A percentile compares a stretch with the other conserved stretches of the same genome.
Conservation (phyloP, 2,888 invertebrate genomes). For the Drosophila testacea region DNA sequence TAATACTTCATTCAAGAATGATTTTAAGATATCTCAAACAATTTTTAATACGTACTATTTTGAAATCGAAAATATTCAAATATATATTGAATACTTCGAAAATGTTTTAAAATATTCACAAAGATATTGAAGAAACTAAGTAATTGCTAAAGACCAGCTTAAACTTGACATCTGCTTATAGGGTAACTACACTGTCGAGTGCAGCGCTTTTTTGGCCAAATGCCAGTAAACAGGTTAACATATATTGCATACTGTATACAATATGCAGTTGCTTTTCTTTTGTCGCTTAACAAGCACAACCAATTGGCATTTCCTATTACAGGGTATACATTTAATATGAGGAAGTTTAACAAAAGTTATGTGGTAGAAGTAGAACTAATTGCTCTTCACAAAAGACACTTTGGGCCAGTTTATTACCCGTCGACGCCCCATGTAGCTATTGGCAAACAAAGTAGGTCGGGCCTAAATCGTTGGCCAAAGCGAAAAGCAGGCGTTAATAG, state of each 20-base stretch:
- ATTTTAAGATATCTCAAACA: too few relatives aligned
- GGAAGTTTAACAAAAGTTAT: neutral
- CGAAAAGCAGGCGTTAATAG: slow-evolving; percentile 24
- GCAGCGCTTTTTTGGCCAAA: too few relatives aligned
- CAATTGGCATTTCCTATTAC: slow-evolving; percentile 1
- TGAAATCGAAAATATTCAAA: too few relatives aligned
- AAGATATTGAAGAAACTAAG: neutral
- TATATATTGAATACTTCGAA: neutral
- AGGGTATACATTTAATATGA: slow-evolving; percentile 1
- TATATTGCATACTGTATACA: neutral
- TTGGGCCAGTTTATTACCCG: slow-evolving; percentile 5
- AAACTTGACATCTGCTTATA: neutral
- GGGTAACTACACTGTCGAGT: neutral
- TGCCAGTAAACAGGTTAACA: slow-evolving; percentile 15
- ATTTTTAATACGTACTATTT: too few relatives aligned
- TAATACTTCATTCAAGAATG: too few relatives aligned
- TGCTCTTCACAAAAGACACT: neutral
- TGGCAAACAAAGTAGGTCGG: slow-evolving; percentile 6
- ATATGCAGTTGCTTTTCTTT: slow-evolving; percentile 4
- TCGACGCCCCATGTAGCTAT: slow-evolving; percentile 1
- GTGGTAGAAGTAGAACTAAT: neutral
- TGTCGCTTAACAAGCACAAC: neutral
- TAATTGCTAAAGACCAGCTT: too few relatives aligned
- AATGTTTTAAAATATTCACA: neutral
- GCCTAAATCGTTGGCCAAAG: slow-evolving; percentile 8